These are phyloP conservation scores for Xenopus tropicalis DNA, from an alignment of 2,113 vertebrate species.

Conservation along the genomic window UCB_Xtro_10.0 CM004443.2:114224001-114224500, in stretches of 20 bases:
- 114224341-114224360: too few relatives aligned
- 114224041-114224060: too few relatives aligned
- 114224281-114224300: not conserved
- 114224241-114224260: slow-evolving; percentile 64
- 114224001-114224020: too few relatives aligned
- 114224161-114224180: slow-evolving; percentile 50
- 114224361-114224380: too few relatives aligned
- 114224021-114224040: too few relatives aligned
- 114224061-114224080: not conserved
- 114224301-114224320: not conserved
- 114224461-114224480: too few relatives aligned
- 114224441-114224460: too few relatives aligned
- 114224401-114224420: too few relatives aligned
- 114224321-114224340: too few relatives aligned
- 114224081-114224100: not conserved
- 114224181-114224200: slow-evolving; percentile 46
- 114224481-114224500: too few relatives aligned
- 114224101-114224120: slow-evolving; percentile 33
- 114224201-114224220: slow-evolving; percentile 39
- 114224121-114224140: slow-evolving; percentile 64
- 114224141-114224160: slow-evolving; percentile 58
- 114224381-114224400: too few relatives aligned
- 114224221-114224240: slow-evolving; percentile 54
- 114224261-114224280: slow-evolving; percentile 40
- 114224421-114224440: too few relatives aligned